Conservation (phyloP, 2,888 invertebrate species). For the Habrosyne pyritoides region DNA sequence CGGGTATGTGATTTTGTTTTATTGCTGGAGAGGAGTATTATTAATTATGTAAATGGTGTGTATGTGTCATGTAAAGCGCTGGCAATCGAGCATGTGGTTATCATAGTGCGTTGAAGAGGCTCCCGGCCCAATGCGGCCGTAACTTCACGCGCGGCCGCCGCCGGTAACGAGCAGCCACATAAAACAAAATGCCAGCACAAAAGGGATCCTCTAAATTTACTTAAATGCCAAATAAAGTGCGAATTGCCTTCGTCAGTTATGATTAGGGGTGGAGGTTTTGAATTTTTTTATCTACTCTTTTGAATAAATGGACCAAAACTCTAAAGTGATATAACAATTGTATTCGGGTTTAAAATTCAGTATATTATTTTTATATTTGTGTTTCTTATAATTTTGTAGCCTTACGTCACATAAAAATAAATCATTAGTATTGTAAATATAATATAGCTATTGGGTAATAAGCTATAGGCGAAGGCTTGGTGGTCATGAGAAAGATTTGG, state of each 20-base stretch:
- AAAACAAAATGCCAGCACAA: slow-evolving; percentile 81
- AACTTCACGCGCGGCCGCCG: slow-evolving; percentile 81
- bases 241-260: slow-evolving; percentile 78
- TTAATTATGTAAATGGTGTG: neutral
- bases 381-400: too few species aligned
- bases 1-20: too few species aligned
- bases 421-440: too few species aligned
- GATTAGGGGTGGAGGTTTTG: slow-evolving; percentile 55
- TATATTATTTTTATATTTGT: too few species aligned
- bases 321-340: too few species aligned
- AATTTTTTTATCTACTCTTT: slow-evolving; percentile 8
- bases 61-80: neutral
- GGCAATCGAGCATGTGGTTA: slow-evolving; percentile 18
- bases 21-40: neutral
- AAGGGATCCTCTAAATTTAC: slow-evolving; percentile 78
- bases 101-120: slow-evolving; percentile 37
- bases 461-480: too few species aligned
- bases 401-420: too few species aligned
- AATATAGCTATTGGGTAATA: too few species aligned
- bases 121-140: slow-evolving; percentile 71
- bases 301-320: too few species aligned
- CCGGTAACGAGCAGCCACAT: slow-evolving; percentile 80
- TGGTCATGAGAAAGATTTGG: neutral
- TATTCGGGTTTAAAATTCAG: too few species aligned
- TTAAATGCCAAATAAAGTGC: slow-evolving; percentile 82